These are phyloP conservation scores for Idaea biselata DNA, from an alignment of 2,888 invertebrate species.

Conservation along the genomic window DNA sequence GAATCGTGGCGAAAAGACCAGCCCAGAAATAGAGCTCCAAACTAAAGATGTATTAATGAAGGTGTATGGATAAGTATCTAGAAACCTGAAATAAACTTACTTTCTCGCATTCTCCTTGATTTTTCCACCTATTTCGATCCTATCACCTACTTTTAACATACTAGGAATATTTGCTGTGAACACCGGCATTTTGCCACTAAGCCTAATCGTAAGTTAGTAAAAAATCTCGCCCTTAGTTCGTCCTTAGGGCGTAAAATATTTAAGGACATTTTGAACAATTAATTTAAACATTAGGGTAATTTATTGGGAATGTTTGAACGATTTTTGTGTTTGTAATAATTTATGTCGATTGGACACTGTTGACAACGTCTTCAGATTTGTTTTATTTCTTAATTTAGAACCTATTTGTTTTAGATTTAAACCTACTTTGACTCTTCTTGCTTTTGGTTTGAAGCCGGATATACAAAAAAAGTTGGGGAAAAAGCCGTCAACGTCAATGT, in stretches of 20 bases:
- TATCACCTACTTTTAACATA: constrained; percentile 65
- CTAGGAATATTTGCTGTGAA: constrained; percentile 71
- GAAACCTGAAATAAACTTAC: constrained; percentile 41
- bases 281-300: constrained; percentile 67
- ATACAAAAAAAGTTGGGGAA: too few species aligned
- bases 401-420: not conserved
- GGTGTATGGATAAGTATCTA: not conserved
- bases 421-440: not conserved
- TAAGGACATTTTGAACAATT: constrained; percentile 68
- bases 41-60: not conserved
- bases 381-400: not conserved
- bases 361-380: not conserved
- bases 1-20: too few species aligned
- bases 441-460: too few species aligned
- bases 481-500: too few species aligned
- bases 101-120: constrained; percentile 73
- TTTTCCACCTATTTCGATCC: constrained; percentile 73
- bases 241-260: constrained; percentile 49
- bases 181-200: constrained; percentile 60
- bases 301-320: constrained; percentile 28
- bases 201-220: constrained; percentile 23
- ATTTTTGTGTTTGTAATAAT: constrained; percentile 19
- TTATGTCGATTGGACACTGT: constrained; percentile 27
- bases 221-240: constrained; percentile 37
- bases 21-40: too few species aligned